Conservation (phyloP, 2,888 invertebrate genomes). For the Drosophila affinis region DNA sequence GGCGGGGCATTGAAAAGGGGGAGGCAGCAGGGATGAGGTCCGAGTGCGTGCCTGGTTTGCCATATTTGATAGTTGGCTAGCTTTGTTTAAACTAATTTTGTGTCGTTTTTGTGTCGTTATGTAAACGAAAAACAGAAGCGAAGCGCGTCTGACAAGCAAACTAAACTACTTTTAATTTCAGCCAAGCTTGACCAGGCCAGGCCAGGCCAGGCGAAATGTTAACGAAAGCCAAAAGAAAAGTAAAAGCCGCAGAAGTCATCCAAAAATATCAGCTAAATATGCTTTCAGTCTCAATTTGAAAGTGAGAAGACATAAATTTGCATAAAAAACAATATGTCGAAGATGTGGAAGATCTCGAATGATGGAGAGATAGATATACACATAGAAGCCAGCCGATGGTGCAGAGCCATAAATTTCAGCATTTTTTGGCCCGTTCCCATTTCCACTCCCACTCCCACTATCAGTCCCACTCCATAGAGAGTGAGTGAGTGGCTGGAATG, state of each 20-base stretch:
- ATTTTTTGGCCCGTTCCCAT: constrained; percentile 21
- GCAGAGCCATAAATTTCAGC: constrained; percentile 27
- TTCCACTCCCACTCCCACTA: constrained; percentile 21
- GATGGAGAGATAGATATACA: neutral
- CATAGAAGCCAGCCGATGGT: neutral
- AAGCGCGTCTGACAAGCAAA: constrained; percentile 51
- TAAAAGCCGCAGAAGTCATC: constrained; percentile 67
- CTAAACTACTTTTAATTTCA: constrained; percentile 75
- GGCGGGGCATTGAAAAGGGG: neutral
- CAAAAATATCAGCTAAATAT: constrained; percentile 70
- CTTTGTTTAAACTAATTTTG: constrained; percentile 31
- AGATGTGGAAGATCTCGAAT: constrained; percentile 15
- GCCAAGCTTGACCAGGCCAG: constrained; percentile 2
- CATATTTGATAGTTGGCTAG: constrained; percentile 41
- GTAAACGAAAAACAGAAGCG: constrained; percentile 51
- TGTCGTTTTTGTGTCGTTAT: constrained; percentile 29
- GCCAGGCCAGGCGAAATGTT: constrained; percentile 24
- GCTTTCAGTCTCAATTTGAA: constrained; percentile 60
- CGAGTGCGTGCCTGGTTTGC: constrained; percentile 62
- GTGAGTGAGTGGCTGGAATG: constrained; percentile 56
- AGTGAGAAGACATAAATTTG: constrained; percentile 65
- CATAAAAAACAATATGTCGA: constrained; percentile 60
- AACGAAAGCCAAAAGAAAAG: constrained; percentile 62
- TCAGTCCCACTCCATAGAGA: constrained; percentile 6
- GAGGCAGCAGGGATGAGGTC: neutral